These are phyloP conservation scores for Carcina quercana DNA, from an alignment of 2,888 invertebrate species.

Conservation along the genomic window DNA sequence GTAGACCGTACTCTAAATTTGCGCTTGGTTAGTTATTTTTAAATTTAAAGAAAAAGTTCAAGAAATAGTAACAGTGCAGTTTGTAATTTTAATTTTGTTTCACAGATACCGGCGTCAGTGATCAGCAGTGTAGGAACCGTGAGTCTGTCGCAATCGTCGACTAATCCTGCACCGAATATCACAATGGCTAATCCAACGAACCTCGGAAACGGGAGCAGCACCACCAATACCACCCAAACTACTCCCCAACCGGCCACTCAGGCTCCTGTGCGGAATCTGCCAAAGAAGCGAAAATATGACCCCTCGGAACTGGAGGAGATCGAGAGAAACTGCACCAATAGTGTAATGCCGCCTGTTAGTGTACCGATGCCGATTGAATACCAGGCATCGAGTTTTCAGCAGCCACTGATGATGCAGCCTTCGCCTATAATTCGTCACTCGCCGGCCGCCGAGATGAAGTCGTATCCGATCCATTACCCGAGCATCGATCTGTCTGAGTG, in stretches of 20 bases:
- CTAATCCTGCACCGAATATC: conserved; percentile 50
- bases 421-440: conserved; percentile 63
- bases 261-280: conserved; percentile 83
- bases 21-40: too few relatives aligned
- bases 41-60: too few relatives aligned
- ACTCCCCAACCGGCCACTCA: conserved; percentile 49
- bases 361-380: conserved; percentile 40
- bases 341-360: conserved; percentile 50
- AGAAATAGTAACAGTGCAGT: too few relatives aligned
- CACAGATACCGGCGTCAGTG: conserved; percentile 73
- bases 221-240: too few relatives aligned
- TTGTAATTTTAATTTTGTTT: conserved; percentile 17
- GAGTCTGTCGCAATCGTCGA: conserved; percentile 61
- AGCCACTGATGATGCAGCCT: conserved; percentile 45
- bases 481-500: conserved; percentile 93
- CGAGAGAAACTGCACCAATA: conserved; percentile 65
- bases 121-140: conserved; percentile 75
- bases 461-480: conserved; percentile 62
- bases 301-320: conserved; percentile 84
- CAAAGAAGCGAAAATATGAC: conserved; percentile 94
- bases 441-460: conserved; percentile 72
- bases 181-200: conserved; percentile 67
- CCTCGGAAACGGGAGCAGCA: conserved; percentile 52
- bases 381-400: conserved; percentile 37
- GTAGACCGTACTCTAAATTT: too few relatives aligned